phyloP scores from a whole-genome alignment of 2,797 vertebrate genomes.

The Cynopterus sphinx region DNA sequence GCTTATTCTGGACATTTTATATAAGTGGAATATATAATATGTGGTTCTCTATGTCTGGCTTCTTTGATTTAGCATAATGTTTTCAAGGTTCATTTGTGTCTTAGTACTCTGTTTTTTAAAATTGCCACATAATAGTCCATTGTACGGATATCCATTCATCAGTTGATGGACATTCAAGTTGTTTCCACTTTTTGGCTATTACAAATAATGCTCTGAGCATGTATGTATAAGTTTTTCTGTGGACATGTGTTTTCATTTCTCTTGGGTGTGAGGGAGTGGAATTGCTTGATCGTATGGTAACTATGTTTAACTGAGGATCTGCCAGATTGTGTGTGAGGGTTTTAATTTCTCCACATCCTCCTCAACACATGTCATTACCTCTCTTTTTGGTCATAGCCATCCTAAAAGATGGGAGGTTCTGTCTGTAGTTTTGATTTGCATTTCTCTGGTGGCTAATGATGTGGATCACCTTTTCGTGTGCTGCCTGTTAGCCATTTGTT shows the following conservation, averaged over 20 bases:
- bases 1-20: not conserved
- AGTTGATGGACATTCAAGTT: not conserved
- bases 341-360: not conserved
- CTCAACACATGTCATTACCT: not conserved
- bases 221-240: not conserved
- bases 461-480: not conserved
- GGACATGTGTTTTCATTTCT: not conserved
- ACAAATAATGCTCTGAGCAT: not conserved
- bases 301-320: not conserved
- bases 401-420: not conserved
- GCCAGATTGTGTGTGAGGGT: not conserved
- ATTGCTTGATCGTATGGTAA: not conserved
- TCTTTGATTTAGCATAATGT: not conserved
- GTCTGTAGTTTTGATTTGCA: not conserved
- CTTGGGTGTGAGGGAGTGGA: not conserved
- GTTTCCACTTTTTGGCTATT: not conserved
- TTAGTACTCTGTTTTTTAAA: not conserved
- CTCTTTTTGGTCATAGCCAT: not conserved
- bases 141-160: not conserved
- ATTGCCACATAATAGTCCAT: not conserved
- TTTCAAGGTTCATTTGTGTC: not conserved
- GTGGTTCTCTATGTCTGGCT: not conserved
- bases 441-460: not conserved
- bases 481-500: not conserved
- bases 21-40: not conserved